Evolutionary conservation across 2,113 vertebrate species (phyloP), one percentile per base, ranked within the genome.

Genomic region (Salvelinus fontinalis): DNA sequence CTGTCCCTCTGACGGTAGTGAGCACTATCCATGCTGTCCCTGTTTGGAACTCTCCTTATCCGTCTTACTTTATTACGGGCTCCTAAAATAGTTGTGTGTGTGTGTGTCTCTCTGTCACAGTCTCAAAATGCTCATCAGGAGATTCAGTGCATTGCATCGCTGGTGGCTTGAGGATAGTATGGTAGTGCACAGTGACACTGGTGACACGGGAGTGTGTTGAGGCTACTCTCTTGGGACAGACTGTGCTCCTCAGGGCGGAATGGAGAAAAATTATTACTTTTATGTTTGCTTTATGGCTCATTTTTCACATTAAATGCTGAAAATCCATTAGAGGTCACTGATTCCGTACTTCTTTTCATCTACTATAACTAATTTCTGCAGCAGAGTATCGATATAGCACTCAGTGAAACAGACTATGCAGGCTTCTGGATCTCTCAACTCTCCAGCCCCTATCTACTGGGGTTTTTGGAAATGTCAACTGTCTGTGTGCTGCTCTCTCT

Each of bases 251-350:
- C 66, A 71, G 84, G 84, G 75, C 83, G 87, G 90, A 92, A 90
- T 88, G 85, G 82, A 85, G 87, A 85, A 90, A 91, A 94, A 93
- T 91, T 81, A 91, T 91, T 89, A 92, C 91, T 93, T 94, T 94
- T 94, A 94, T 94, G 90, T 94, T 94, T 93, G 88, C 89, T 93
- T 94, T 94, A 94, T 94, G 92, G 92, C 89, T 94, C 93, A 93
- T 94, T 94, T 94, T 92, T 94, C 92, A 94, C 92, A 90, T 89
- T 89, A 91, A 93, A 92, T 62, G 79, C 87, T 85, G 89, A 87
- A 92, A 94, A 94, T 94, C 93, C 83, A 93, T 94, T 83, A 84
- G 88, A 86, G 93, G 93, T 94, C 92, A 93, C 73, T 44, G 80
- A 80, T 90, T 89, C 79, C 82, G 78, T 74, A 84, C 88, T 82